Evolutionary conservation across 2,113 vertebrate genomes (phyloP).

Genomic region (Cyphomyrus discorhynchus): DNA sequence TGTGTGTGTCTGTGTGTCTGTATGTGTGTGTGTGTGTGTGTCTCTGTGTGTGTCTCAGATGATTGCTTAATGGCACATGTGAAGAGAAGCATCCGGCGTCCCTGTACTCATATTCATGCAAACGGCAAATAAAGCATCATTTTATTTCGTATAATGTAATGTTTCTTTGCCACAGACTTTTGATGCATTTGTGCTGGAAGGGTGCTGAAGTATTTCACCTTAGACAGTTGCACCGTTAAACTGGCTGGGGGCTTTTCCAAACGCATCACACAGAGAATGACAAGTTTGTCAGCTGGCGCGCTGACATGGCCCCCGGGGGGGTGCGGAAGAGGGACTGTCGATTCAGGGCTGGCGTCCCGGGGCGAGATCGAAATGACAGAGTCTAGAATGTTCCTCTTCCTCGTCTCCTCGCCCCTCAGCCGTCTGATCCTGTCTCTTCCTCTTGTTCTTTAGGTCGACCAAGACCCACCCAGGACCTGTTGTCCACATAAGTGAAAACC

Average conservation of each 20-base stretch:
- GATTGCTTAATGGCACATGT: background rate
- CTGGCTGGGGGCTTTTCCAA: background rate
- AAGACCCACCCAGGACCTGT: slow-evolving; percentile 95
- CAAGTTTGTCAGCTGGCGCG: background rate
- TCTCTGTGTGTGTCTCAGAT: background rate
- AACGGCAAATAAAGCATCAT: background rate
- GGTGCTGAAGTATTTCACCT: background rate
- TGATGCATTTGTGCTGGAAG: background rate
- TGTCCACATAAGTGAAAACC: slow-evolving; percentile 98
- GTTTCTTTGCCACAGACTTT: background rate
- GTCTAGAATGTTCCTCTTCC: background rate
- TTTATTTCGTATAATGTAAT: background rate
- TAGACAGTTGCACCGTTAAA: background rate
- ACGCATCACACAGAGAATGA: background rate
- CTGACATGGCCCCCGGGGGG: background rate
- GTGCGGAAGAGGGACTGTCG: background rate
- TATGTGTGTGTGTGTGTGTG: background rate
- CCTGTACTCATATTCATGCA: background rate
- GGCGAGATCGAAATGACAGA: background rate
- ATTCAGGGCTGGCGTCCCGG: background rate
- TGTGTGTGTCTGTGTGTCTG: too few species aligned
- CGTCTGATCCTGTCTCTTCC: background rate
- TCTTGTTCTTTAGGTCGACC: slow-evolving; percentile 72
- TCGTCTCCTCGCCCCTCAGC: background rate
- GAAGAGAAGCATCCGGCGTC: background rate